Evolutionary conservation across 2,113 vertebrate genomes (phyloP), one percentile per base, ranked within the genome.

Genomic region (Pollachius pollachius): DNA sequence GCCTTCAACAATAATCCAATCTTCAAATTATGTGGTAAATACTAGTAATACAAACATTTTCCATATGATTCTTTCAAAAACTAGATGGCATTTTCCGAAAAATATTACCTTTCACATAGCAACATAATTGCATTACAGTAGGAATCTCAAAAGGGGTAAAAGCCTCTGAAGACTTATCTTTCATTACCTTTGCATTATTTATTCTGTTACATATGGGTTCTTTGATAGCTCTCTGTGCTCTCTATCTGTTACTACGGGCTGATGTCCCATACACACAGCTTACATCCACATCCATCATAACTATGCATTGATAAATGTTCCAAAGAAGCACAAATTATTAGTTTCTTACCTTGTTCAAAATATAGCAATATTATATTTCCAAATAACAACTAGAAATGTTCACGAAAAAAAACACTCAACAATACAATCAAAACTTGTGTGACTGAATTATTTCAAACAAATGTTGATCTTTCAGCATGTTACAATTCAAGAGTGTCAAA

Each of bases 331-430:
- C 19, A 34, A 70, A 63, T 62, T 4, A n/a, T 52, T 62, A 62
- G 17, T 62, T 17, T 62, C 54, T 34, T 34, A 34, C 30, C 30
- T 70, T 21, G 37, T 52, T 62, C 52, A 66, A 54, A 66, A 66
- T 54, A 66, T 87, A 87, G 71, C 79, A 71, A 82, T 82, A 80
- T 77, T 74, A 54, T 73, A 23, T 66, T 79, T 78, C 79, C 62
- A 79, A 84, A 78, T 78, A 73, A 83, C 84, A 61, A 73, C 76
- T 81, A 78, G 86, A 85, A 69, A 74, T 78, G 70, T 75, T 73
- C 78, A 85, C 81, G 81, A 83, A 89, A 72, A 89, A 72, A 86
- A 76, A 76, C 76, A 86, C 85, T 82, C 77, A 81, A 85, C 85
- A 85, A 64, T 71, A 21, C 76, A 85, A 85, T 83, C 78, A 80